Base-by-base conservation (phyloP, 2,797 vertebrate species). In the Petrocephalus schoutedeni region DNA sequence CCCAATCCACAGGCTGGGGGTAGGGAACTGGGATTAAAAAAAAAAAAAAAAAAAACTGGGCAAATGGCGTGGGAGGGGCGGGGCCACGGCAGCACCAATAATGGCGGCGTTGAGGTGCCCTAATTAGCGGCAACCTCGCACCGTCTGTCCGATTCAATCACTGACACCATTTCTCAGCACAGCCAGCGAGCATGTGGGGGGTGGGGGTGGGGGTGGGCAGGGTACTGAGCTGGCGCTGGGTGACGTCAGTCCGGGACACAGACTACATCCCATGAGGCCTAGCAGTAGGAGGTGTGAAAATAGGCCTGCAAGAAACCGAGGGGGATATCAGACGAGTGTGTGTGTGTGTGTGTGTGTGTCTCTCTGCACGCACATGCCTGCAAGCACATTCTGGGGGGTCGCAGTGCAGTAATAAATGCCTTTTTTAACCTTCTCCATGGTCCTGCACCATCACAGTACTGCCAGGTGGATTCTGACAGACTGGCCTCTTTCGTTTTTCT, bases 81-180 rank as follows among this genome's bases (percentile, higher is more conserved):
- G 21, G 14, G 21, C 2, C 89, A 92, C 91, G 92, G 88, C 91
- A 93, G 89, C 92, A 90, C 92, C 88, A 89, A 90, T 91, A 89
- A 90, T 91, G 93, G 93, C 92, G 95, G 93, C 94, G 91, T 91
- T 90, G 93, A 90, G 92, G 90, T 14, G 91, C 92, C 91, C 83
- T 93, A 93, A 95, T 94, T 94, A 95, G 95, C 91, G 90, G 90
- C 90, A 86, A 90, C 92, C 94, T 94, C 45, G 59, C 88, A 92
- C 92, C 90, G 89, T 91, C 92, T 92, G 14, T 93, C 93, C 94
- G 93, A 95, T 94, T 96, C 93, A 94, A 93, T 95, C 94, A 95
- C 90, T 92, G 92, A 92, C 89, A 89, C 90, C 91, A 91, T 94
- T 93, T 93, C 93, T 93, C 90, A 91, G 92, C 89, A 92, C 90